phyloP scores from a whole-genome alignment of 2,888 invertebrate genomes.

The Nephrotoma guestfalica region DNA sequence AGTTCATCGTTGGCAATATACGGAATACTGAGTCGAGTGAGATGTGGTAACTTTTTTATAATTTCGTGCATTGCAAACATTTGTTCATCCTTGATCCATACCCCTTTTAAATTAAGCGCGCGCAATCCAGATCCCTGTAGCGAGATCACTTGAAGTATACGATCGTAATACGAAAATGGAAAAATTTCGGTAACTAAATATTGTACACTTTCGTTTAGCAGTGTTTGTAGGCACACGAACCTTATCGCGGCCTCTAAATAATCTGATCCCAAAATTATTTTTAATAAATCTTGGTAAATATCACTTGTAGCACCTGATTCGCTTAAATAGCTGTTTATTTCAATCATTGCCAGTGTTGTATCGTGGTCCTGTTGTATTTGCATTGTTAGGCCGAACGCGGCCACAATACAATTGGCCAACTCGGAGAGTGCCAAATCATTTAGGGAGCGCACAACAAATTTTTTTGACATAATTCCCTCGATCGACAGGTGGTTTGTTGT shows the following conservation, averaged over 20 bases:
- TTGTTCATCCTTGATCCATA: slow-evolving; percentile 58
- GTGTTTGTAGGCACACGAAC: slow-evolving; percentile 47
- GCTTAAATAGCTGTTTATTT: slow-evolving; percentile 44
- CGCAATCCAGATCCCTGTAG: slow-evolving; percentile 48
- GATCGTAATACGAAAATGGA: slow-evolving; percentile 54
- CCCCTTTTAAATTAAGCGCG: slow-evolving; percentile 52
- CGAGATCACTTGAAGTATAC: slow-evolving; percentile 48
- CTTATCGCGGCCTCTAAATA: slow-evolving; percentile 52
- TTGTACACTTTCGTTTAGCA: slow-evolving; percentile 49
- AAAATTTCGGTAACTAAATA: slow-evolving; percentile 52
- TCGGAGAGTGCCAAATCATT: slow-evolving; percentile 43
- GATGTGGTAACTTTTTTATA: slow-evolving; percentile 41
- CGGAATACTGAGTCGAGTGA: slow-evolving; percentile 49
- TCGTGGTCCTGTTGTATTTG: slow-evolving; percentile 40
- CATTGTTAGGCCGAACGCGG: slow-evolving; percentile 42
- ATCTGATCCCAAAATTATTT: slow-evolving; percentile 47
- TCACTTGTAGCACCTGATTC: slow-evolving; percentile 47
- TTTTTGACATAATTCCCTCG: slow-evolving; percentile 42
- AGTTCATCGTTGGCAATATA: slow-evolving; percentile 56
- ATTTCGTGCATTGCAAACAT: slow-evolving; percentile 45
- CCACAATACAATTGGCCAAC: slow-evolving; percentile 45
- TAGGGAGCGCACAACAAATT: slow-evolving; percentile 41
- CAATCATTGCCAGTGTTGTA: slow-evolving; percentile 40
- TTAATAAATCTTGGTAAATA: slow-evolving; percentile 52
- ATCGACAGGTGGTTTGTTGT: neutral